A percentile compares a stretch with the other conserved stretches of the same genome.
These are phyloP conservation scores for Leptinotarsa haldemani DNA, from an alignment of 2,888 invertebrate genomes.

Conservation along the genomic window DNA sequence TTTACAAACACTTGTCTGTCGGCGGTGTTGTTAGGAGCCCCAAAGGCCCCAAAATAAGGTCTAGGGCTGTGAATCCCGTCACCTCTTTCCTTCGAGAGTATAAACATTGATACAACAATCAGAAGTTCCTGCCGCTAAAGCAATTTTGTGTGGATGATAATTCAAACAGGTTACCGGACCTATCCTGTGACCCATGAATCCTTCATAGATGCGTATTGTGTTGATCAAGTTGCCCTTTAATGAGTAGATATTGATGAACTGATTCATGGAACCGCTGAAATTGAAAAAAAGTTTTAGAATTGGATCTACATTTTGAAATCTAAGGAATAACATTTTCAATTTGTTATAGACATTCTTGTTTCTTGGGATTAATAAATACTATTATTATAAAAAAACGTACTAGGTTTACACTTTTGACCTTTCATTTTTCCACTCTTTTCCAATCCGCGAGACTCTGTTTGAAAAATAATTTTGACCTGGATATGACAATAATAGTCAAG, in stretches of 20 bases:
- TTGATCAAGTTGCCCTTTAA: conserved; percentile 79
- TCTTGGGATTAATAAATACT: not conserved
- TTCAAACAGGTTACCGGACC: conserved; percentile 89
- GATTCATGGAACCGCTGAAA: conserved; percentile 80
- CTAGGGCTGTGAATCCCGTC: conserved; percentile 70
- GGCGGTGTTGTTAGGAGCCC: conserved; percentile 44
- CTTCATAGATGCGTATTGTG: conserved; percentile 89
- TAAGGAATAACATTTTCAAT: not conserved
- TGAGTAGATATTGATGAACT: conserved; percentile 83
- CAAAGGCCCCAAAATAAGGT: conserved; percentile 62
- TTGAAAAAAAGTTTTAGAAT: conserved; percentile 32
- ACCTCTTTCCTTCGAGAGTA: conserved; percentile 76
- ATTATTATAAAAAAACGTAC: too few species aligned
- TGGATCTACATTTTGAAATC: not conserved
- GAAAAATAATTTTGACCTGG: too few species aligned
- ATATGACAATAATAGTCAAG: too few species aligned
- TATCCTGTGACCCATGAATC: conserved; percentile 89
- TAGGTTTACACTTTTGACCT: too few species aligned
- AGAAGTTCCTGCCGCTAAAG: conserved; percentile 86
- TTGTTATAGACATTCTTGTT: not conserved
- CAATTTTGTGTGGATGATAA: conserved; percentile 89
- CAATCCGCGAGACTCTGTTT: too few species aligned
- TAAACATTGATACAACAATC: conserved; percentile 90
- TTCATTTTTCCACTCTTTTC: too few species aligned
- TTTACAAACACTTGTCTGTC: not conserved